Evolutionary conservation across 2,888 invertebrate genomes (phyloP), one percentile per base, ranked within the genome.

Genomic region (Tenthredo distinguenda): DNA sequence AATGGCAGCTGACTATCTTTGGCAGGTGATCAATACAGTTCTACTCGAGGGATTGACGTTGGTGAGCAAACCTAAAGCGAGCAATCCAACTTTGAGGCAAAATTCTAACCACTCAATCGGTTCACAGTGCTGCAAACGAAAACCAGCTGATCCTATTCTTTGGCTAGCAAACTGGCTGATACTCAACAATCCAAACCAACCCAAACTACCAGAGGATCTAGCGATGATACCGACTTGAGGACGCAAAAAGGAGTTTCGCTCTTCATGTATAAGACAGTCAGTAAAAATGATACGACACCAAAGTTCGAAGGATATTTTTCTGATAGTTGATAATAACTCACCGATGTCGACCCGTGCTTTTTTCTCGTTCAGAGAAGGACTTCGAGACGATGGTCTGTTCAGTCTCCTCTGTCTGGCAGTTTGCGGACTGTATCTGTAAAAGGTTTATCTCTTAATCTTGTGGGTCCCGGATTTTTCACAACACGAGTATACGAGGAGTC

Each of bases 151-250:
- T 92, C 98, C 98, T 0, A 94, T 98, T 62, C 92, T 96, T 43
- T 97, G 96, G 96, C 93, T 98, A 68, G 97, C 97, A 1, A 96
- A 97, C 88, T 96, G 97, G 95, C 94, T 98, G 65, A 93, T 96
- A 7, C 93, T 95, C 68, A 96, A 97, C 92, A 97, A 98, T 94
- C 97, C 97, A 4, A 96, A 96, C 91, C 96, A 96, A 91, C 97
- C 96, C 0, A 94, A 93, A 88, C 91, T 94, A 58, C 76, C 71
- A 4, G 62, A 68, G 7, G 2, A 84, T 47, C 31, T 84, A 21
- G 85, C 85, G 18, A 47, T 76, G 40, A 55, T 81, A 83, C 83
- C 65, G 31, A 68, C 47, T 47, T 83, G 43, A 79, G n/a, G 18
- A 77, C 37, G 6, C 40, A 18, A 18, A n/a, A 1, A 47, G 6